Conservation (phyloP, 2,797 vertebrate genomes). For the Parambassis ranga region DNA sequence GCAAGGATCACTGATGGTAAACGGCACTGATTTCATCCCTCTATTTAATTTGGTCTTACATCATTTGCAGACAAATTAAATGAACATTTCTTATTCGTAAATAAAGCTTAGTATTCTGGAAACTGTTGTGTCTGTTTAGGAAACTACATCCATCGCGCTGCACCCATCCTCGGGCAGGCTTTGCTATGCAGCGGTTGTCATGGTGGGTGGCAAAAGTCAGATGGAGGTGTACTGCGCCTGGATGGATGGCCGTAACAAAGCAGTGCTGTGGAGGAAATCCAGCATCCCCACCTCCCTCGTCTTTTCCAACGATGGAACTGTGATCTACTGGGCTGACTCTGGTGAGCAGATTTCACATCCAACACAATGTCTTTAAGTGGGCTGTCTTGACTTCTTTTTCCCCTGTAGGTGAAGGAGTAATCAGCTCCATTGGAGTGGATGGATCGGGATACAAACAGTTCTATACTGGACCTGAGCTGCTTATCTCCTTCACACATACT, state of each 20-base stretch:
- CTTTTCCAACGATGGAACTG: constrained; percentile 76
- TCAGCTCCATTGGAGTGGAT: constrained; percentile 72
- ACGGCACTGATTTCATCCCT: no score
- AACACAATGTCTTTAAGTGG: no score
- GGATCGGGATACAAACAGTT: constrained; percentile 82
- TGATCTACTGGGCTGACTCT: constrained; percentile 88
- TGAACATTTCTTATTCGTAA: neutral
- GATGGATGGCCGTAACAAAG: constrained; percentile 86
- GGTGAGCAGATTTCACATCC: no score
- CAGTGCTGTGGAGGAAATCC: constrained; percentile 80
- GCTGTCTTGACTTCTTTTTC: neutral
- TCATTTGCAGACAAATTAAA: neutral
- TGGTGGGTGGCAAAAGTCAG: fast-evolving
- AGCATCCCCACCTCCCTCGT: constrained; percentile 79
- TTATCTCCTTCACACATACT: constrained; percentile 77
- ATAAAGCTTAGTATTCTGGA: no score
- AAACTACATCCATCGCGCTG: constrained; percentile 77
- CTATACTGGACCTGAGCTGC: constrained; percentile 73
- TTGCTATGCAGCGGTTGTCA: constrained; percentile 80
- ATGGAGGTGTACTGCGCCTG: constrained; percentile 80
- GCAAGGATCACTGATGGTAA: constrained; percentile 67
- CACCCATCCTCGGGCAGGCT: constrained; percentile 81
- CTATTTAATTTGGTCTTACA: no score
- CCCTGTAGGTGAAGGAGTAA: constrained; percentile 67
- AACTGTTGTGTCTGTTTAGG: constrained; percentile 32